Evolutionary conservation across 2,888 invertebrate genomes (phyloP).

Genomic region (Branchipolynoe longqiensis): DNA sequence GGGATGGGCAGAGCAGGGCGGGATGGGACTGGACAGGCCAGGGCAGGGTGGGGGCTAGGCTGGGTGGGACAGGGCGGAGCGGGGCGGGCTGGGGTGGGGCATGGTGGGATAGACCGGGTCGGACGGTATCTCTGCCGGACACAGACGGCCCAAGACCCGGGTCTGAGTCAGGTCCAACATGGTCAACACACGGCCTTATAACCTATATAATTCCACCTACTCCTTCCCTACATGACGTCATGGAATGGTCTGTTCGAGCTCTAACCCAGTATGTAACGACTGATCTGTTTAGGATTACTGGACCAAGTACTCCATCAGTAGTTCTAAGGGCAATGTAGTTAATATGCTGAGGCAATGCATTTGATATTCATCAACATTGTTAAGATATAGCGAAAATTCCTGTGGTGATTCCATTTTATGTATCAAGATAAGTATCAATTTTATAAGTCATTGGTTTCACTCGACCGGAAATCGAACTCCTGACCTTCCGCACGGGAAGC

Average conservation of each 20-base stretch:
- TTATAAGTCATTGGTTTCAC: too few relatives aligned
- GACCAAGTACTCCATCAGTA: too few relatives aligned
- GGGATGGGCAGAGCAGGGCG: background rate
- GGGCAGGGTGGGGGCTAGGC: background rate
- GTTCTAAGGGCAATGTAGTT: too few relatives aligned
- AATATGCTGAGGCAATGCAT: too few relatives aligned
- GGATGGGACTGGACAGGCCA: background rate
- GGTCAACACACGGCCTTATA: constrained; percentile 21
- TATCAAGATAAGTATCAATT: too few relatives aligned
- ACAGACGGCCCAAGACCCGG: background rate
- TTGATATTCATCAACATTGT: too few relatives aligned
- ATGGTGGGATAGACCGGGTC: background rate
- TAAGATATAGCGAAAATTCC: too few relatives aligned
- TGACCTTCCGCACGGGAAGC: too few relatives aligned
- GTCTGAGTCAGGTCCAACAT: background rate
- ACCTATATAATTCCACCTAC: too few relatives aligned
- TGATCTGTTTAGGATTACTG: constrained; percentile 28
- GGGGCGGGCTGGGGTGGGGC: background rate
- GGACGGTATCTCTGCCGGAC: background rate
- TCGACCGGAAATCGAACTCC: too few relatives aligned
- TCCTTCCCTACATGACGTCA: too few relatives aligned
- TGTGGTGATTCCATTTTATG: too few relatives aligned
- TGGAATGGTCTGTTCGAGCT: background rate
- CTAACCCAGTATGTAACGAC: background rate
- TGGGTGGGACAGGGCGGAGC: background rate